Conservation (phyloP, 2,113 vertebrate genomes). For the Isurus oxyrinchus region DNA sequence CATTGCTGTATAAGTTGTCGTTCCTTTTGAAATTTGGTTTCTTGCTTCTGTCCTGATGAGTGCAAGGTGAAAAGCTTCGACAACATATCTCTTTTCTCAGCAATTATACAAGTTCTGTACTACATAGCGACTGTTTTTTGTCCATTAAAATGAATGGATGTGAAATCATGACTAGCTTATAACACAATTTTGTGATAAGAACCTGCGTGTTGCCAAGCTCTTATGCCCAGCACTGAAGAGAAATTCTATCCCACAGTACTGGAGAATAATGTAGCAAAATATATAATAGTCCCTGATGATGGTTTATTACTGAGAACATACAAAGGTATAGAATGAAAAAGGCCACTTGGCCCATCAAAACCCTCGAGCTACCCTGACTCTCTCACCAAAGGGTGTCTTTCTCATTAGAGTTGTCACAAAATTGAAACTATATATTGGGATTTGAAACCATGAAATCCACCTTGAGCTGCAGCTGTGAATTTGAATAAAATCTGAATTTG, state of each 20-base stretch:
- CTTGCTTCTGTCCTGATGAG: too few species aligned
- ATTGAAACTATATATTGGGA: not conserved
- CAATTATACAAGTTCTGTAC: too few species aligned
- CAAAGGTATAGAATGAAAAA: not conserved
- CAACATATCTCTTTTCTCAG: too few species aligned
- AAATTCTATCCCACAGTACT: not conserved
- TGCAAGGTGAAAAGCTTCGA: too few species aligned
- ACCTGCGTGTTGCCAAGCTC: not conserved
- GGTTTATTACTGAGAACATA: not conserved
- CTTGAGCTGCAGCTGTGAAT: constrained; percentile 1
- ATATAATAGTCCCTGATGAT: not conserved
- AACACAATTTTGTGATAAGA: not conserved
- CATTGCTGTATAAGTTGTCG: too few species aligned
- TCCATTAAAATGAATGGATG: not conserved
- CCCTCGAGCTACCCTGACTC: not conserved
- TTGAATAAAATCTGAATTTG: constrained; percentile 20
- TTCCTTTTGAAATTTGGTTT: too few species aligned
- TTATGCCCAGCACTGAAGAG: not conserved
- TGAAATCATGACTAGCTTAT: not conserved
- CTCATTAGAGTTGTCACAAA: too few species aligned
- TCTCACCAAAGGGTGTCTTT: not conserved
- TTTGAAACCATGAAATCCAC: not conserved
- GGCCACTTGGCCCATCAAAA: not conserved
- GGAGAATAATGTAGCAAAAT: not conserved
- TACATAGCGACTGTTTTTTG: not conserved